Evolutionary conservation across 2,888 invertebrate genomes (phyloP), one percentile per base, ranked within the genome.

Genomic region (Apotomis capreana): DNA sequence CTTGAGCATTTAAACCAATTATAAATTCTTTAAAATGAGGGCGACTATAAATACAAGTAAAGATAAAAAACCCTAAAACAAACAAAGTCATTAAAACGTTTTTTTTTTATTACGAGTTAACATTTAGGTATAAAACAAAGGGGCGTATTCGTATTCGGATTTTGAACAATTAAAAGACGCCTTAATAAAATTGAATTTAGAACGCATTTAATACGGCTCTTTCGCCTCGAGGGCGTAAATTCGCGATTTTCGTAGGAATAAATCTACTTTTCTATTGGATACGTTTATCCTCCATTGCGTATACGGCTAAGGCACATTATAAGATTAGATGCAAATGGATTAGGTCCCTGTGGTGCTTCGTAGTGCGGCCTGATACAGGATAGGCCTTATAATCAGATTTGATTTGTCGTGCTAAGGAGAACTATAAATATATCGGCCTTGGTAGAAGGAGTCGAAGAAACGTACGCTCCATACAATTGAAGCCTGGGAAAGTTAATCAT

Each of bases 291-390:
- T 73, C 46, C 55, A 49, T 3, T 52, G 37, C 52, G 54, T 44
- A 36, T 46, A 54, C 82, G 84, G 88, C 87, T 90, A 91, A 92
- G 91, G 90, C 84, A 88, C 87, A 76, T 91, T 92, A 92, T 91
- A 92, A 91, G 92, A 92, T 92, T 92, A 92, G 91, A 90, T 91
- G 90, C 90, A 88, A 91, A 90, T 83, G 90, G 91, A 92, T 92
- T 89, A 89, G 83, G 84, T 86, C 84, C 85, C 90, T 91, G 89
- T 89, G 84, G 92, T 87, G 92, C 92, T 92, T 92, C 92, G 73
- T 74, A 81, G 15, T 61, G 49, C 68, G 68, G 44, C 65, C 2
- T 52, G 67, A 67, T 68, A 63, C 68, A 86, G 86, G 84, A 83
- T 82, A 83, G 81, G 78, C 81, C 82, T 79, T 82, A 79, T 90